phyloP scores from a whole-genome alignment of 2,888 invertebrate species.

The Anthrax anthrax region DNA sequence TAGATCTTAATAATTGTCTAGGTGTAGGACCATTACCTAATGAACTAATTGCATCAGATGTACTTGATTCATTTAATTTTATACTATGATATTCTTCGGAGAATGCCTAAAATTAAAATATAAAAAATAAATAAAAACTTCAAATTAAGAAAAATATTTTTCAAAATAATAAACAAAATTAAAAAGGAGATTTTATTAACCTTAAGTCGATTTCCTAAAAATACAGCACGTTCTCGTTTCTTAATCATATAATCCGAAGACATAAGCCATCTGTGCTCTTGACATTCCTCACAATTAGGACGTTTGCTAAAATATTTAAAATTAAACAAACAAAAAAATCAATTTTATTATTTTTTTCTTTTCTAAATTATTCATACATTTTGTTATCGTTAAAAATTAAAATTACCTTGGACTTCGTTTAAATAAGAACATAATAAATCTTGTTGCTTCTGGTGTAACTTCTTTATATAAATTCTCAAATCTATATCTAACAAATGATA shows the following conservation, averaged over 20 bases:
- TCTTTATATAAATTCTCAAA: slow-evolving; percentile 91
- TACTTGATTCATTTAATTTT: slow-evolving; percentile 45
- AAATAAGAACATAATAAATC: slow-evolving; percentile 91
- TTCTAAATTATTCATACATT: not conserved
- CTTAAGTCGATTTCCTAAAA: slow-evolving; percentile 71
- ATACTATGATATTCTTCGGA: slow-evolving; percentile 64
- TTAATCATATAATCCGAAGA: slow-evolving; percentile 86
- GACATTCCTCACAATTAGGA: slow-evolving; percentile 84
- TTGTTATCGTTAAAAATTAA: not conserved
- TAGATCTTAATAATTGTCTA: slow-evolving; percentile 53
- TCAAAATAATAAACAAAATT: no score
- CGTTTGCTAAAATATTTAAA: slow-evolving; percentile 59
- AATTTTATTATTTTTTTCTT: slow-evolving; percentile 11
- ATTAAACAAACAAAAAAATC: not conserved
- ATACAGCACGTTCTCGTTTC: slow-evolving; percentile 76
- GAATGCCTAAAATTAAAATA: slow-evolving; percentile 44
- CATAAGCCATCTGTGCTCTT: slow-evolving; percentile 91
- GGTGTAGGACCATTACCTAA: slow-evolving; percentile 41
- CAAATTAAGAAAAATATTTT: not conserved
- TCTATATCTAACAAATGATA: slow-evolving; percentile 79
- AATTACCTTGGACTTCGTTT: slow-evolving; percentile 81
- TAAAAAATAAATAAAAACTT: slow-evolving; percentile 9
- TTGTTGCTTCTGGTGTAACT: slow-evolving; percentile 79
- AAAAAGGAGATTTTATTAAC: no score
- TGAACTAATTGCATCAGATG: slow-evolving; percentile 42